Base-by-base conservation (phyloP, 2,888 invertebrate species). In the Cistogaster globosa region DNA sequence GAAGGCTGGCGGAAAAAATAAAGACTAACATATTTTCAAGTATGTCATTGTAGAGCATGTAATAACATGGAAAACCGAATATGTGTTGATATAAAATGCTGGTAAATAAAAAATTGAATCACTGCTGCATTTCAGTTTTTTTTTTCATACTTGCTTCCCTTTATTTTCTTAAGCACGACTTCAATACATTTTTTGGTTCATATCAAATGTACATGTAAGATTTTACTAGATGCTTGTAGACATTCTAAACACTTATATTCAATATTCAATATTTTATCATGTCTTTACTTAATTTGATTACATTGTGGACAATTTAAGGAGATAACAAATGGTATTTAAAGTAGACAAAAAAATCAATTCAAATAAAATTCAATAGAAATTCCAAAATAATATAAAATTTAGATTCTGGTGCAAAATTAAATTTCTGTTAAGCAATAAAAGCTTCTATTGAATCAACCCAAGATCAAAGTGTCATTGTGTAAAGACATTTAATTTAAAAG, bases 241-340 rank as follows among this genome's bases (percentile, higher is more conserved):
- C 67, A 65, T 11, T 58, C 45, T 71, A 38, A 67, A 71, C n/a
- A n/a, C n/a, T n/a, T 62, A 55, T 60, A 80, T 80, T 76, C 65
- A 84, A 80, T 80, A 80, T 84, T 76, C 80, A 76, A 76, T 80
- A 71, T 84, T n/a, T 72, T 80, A 80, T 76, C 75, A 53, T 67
- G 71, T 55, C 65, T 62, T 16, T 67, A 80, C 55, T 67, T 84
- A 84, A 72, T 84, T 80, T 84, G 80, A 84, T 80, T 84, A 80
- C 76, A 80, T 67, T 71, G 69, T 72, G 65, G 84, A 75, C 75
- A 76, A 67, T 75, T 76, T 79, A 63, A 58, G 42, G 16, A 63
- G 60, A 65, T 71, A 79, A 84, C 65, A 84, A 80, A 84, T 79
- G 83, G 26, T 20, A 20, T 69, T 69, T 82, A 22, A 82, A 82